A percentile compares a stretch with the other conserved stretches of the same genome.
These are phyloP conservation scores for Drosophila lutescens DNA, from an alignment of 2,888 invertebrate genomes.

Conservation along the genomic window DNA sequence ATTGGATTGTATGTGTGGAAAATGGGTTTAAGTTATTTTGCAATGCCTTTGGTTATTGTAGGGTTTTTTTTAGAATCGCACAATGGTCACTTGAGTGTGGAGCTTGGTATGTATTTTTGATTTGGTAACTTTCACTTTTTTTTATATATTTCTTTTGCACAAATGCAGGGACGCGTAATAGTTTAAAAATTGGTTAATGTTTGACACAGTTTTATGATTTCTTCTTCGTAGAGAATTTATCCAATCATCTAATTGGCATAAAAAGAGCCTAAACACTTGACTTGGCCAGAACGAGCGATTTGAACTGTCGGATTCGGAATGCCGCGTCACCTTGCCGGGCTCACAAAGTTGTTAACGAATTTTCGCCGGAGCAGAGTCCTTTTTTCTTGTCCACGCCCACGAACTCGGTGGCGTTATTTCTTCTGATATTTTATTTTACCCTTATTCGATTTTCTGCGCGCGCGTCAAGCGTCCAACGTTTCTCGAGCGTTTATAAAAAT, in stretches of 20 bases:
- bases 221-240: conserved; percentile 15
- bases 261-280: conserved; percentile 41
- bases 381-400: conserved; percentile 36
- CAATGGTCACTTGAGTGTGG: conserved; percentile 63
- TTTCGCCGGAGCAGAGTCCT: conserved; percentile 21
- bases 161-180: conserved; percentile 40
- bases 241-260: conserved; percentile 43
- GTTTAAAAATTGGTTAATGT: conserved; percentile 29
- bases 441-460: conserved; percentile 56
- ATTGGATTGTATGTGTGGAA: conserved; percentile 54
- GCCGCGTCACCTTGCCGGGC: conserved; percentile 38
- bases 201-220: conserved; percentile 35
- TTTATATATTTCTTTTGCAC: conserved; percentile 19
- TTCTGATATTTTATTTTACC: conserved; percentile 1
- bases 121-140: conserved; percentile 70
- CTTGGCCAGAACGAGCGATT: conserved; percentile 29
- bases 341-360: conserved; percentile 4
- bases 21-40: conserved; percentile 43
- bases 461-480: conserved; percentile 77
- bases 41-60: conserved; percentile 41
- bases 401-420: conserved; percentile 1
- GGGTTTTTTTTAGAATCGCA: conserved; percentile 67
- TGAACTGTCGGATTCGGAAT: conserved; percentile 25
- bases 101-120: conserved; percentile 27
- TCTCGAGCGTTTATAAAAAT: conserved; percentile 82